These are phyloP conservation scores for Julus scanicus DNA, from an alignment of 2,888 invertebrate species.

Conservation along the genomic window DNA sequence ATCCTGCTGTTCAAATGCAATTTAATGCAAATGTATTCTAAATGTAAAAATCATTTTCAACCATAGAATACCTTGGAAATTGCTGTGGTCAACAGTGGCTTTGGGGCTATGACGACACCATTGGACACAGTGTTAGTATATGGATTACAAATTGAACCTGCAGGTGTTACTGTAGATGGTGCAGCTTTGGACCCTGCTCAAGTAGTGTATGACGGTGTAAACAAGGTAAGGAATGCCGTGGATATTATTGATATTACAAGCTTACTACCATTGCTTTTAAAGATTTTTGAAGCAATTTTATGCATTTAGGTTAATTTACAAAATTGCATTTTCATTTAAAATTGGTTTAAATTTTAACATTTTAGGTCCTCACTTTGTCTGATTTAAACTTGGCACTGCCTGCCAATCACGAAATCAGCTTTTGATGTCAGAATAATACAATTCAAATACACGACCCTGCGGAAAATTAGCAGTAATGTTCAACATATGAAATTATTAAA, in stretches of 20 bases:
- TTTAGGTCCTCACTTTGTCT: not conserved
- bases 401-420: slow-evolving; percentile 12
- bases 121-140: slow-evolving; percentile 48
- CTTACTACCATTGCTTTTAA: too few relatives aligned
- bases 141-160: not conserved
- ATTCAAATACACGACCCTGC: too few relatives aligned
- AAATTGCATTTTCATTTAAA: too few relatives aligned
- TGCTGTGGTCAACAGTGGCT: slow-evolving; percentile 45
- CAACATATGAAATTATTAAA: too few relatives aligned
- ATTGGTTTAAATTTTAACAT: not conserved
- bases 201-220: not conserved
- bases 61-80: slow-evolving; percentile 6
- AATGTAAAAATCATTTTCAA: not conserved
- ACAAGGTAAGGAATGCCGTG: slow-evolving; percentile 42
- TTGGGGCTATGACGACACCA: slow-evolving; percentile 34
- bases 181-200: not conserved
- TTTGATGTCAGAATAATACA: too few relatives aligned
- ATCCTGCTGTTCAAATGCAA: too few relatives aligned
- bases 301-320: too few relatives aligned
- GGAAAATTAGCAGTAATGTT: too few relatives aligned
- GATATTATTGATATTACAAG: too few relatives aligned
- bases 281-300: too few relatives aligned
- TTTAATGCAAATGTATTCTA: not conserved
- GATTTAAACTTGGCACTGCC: slow-evolving; percentile 15
- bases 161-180: slow-evolving; percentile 48